Evolutionary conservation across 2,888 invertebrate species (phyloP).

Genomic region (Scaptomyza cyrtandrae): DNA sequence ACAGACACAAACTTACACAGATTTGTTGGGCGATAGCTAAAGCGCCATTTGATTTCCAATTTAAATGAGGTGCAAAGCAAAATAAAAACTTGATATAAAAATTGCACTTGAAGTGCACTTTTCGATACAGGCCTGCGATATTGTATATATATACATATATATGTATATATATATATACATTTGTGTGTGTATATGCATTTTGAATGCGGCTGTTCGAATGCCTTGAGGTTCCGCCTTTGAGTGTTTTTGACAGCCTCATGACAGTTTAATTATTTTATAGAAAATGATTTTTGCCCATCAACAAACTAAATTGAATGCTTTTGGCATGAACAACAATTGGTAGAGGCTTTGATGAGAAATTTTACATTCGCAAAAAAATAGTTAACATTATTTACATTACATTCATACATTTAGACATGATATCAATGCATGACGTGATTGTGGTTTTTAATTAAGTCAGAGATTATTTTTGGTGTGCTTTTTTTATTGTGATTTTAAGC

Average conservation of each 20-base stretch:
- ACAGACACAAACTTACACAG: conserved; percentile 6
- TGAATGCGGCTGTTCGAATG: conserved; percentile 3
- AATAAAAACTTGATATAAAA: conserved; percentile 6
- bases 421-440: too few relatives aligned
- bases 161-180: background rate
- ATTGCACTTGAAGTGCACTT: conserved; percentile 54
- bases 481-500: too few relatives aligned
- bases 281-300: conserved; percentile 48
- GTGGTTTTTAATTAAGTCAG: too few relatives aligned
- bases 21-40: conserved; percentile 27
- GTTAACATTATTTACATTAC: too few relatives aligned
- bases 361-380: too few relatives aligned
- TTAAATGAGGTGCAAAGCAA: conserved; percentile 40
- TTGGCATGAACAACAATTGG: background rate
- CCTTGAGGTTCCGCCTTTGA: conserved; percentile 25
- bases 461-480: too few relatives aligned
- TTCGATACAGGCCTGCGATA: conserved; percentile 18
- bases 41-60: conserved; percentile 64
- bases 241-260: conserved; percentile 68
- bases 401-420: too few relatives aligned
- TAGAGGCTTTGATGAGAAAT: background rate
- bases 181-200: background rate
- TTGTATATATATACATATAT: background rate
- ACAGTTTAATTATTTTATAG: conserved; percentile 75
- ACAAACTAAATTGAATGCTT: conserved; percentile 33